A percentile compares a stretch with the other conserved stretches of the same genome.
Evolutionary conservation across 2,113 vertebrate genomes (phyloP).

Genomic region (Daphoenositta chrysoptera): DNA sequence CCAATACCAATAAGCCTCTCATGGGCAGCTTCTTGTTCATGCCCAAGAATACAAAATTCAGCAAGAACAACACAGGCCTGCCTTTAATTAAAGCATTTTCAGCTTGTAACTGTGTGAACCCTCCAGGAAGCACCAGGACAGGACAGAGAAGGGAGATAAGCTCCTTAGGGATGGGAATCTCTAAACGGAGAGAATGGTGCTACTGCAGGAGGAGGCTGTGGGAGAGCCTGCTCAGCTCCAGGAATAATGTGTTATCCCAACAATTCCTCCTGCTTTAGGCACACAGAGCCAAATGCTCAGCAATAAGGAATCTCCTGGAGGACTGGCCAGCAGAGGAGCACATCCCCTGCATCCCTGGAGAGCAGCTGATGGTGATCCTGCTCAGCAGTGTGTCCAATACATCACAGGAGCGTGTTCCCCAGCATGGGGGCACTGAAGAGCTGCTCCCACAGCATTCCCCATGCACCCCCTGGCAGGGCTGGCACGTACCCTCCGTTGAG

Average conservation of each 20-base stretch:
- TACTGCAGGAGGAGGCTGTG: background rate
- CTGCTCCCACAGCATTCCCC: background rate
- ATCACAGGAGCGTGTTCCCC: background rate
- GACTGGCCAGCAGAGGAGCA: background rate
- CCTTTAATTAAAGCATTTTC: background rate
- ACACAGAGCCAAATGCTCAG: background rate
- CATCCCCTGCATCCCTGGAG: background rate
- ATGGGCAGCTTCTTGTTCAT: background rate
- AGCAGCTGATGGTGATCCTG: background rate
- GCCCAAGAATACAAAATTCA: background rate
- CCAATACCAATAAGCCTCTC: background rate
- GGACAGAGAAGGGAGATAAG: background rate
- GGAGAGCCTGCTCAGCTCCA: background rate
- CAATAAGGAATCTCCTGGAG: background rate
- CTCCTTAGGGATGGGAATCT: background rate
- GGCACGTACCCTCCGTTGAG: slow-evolving; percentile 93
- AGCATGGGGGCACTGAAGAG: background rate
- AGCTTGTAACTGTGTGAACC: background rate
- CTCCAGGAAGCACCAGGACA: background rate
- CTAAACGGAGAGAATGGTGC: background rate
- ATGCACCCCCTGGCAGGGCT: background rate
- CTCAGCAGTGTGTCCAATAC: background rate
- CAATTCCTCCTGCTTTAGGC: background rate
- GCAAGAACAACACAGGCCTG: background rate
- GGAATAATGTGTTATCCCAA: background rate